These are phyloP conservation scores for Chaenocephalus aceratus DNA, from an alignment of 2,113 vertebrate genomes.

Conservation along the genomic window DNA sequence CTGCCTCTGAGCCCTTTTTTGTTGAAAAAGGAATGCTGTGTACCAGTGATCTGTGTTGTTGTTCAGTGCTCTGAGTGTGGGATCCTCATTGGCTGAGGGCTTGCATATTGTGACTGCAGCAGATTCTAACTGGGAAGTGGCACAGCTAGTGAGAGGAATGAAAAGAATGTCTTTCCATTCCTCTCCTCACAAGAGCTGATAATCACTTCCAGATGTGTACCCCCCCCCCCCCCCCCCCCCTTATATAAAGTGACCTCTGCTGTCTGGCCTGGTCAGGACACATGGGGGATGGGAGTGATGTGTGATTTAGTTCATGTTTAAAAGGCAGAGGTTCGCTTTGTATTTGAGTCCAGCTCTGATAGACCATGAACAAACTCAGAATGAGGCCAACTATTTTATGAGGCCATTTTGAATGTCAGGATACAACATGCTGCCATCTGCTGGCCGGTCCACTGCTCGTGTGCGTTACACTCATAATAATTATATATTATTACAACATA, in stretches of 20 bases:
- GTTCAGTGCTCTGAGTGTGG: neutral
- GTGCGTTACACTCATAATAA: too few species aligned
- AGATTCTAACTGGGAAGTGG: neutral
- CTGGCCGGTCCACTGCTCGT: neutral
- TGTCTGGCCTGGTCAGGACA: neutral
- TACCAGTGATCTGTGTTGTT: neutral
- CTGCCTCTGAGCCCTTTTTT: too few species aligned
- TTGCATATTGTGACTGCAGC: slow-evolving; percentile 9
- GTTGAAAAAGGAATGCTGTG: too few species aligned
- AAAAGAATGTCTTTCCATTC: slow-evolving; percentile 26
- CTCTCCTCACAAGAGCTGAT: slow-evolving; percentile 39
- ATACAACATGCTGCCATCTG: slow-evolving; percentile 51
- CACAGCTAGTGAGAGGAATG: neutral
- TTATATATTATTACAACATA: neutral
- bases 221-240: neutral
- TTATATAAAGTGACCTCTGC: slow-evolving; percentile 23
- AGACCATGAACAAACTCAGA: neutral
- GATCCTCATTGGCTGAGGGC: slow-evolving; percentile 17
- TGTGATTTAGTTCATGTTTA: neutral
- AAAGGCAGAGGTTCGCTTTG: neutral
- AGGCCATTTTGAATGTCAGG: neutral
- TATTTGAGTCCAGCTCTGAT: neutral
- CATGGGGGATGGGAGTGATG: neutral
- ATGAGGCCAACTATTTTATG: neutral
- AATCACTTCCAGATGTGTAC: slow-evolving; percentile 66